Base-by-base conservation (phyloP, 1,140 invertebrate species). In the Drosophila bifasciata region DNA sequence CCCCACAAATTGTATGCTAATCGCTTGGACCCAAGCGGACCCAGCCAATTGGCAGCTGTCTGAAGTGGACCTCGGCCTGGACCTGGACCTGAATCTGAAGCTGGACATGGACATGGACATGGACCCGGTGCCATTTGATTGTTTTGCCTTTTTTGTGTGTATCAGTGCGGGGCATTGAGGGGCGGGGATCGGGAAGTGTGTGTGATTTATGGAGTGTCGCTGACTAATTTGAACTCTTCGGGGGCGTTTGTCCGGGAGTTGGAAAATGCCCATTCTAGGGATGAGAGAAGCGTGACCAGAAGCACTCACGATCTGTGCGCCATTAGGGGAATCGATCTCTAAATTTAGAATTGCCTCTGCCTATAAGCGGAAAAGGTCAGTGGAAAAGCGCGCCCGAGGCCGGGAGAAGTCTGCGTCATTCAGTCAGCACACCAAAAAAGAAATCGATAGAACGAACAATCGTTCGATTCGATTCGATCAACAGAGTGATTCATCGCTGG, bases 181-280 rank as follows among this genome's bases (percentile, higher is more conserved):
- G 28, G 28, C 8, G 28, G 28, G 8, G 28, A 2, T 25, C 25
- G 28, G 28, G 28, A 73, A 77, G 80, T 81, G 73, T 66, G 79
- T 67, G 81, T 85, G 83, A 85, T 85, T 85, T 85, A 85, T 85
- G 81, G 80, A 85, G 80, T 85, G 80, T 86, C 53, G 81, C 80
- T 85, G 81, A 85, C 81, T 85, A 85, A 86, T 85, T 85, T 86
- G 60, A 85, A 76, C 77, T 85, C 56, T 58, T 58, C 52, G 36
- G 49, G 68, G 43, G 80, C 60, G 81, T 70, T 81, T 84, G 71
- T 77, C 44, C 32, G 32, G 32, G 55, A 80, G 73, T 79, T 76
- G 60, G 53, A 19, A 55, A 66, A 69, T 62, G 67, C 71, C 63
- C 51, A 69, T 68, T 69, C 66, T 68, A 69, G 66, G 63, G 50